These are phyloP conservation scores for Stegostoma tigrinum DNA, from an alignment of 2,113 vertebrate genomes.

Conservation along the genomic window DNA sequence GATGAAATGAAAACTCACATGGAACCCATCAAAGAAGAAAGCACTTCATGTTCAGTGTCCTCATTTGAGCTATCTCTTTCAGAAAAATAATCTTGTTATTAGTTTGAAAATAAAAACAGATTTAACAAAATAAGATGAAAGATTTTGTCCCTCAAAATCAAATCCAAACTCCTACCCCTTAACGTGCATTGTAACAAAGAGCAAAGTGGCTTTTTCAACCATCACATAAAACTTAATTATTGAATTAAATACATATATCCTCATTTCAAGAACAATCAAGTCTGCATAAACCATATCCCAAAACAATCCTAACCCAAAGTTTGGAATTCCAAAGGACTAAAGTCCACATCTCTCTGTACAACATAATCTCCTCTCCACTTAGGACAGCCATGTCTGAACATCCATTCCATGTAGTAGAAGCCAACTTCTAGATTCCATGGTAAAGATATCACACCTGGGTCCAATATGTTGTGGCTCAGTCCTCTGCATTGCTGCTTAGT, in stretches of 20 bases:
- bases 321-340: slow-evolving; percentile 12
- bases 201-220: slow-evolving; percentile 5
- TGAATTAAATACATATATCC: neutral
- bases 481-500: too few relatives aligned
- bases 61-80: neutral
- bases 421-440: too few relatives aligned
- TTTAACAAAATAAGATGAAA: slow-evolving; percentile 23
- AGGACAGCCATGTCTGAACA: too few relatives aligned
- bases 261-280: slow-evolving; percentile 2
- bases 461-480: too few relatives aligned
- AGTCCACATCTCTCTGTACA: neutral
- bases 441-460: neutral
- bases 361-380: neutral
- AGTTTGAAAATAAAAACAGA: slow-evolving; percentile 11
- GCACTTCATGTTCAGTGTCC: neutral
- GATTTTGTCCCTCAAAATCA: neutral
- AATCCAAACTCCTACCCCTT: neutral
- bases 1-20: slow-evolving; percentile 9
- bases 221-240: neutral
- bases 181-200: slow-evolving; percentile 2
- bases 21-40: neutral
- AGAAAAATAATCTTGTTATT: slow-evolving; percentile 5
- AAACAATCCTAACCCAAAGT: neutral
- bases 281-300: slow-evolving; percentile 29
- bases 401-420: neutral